Conservation (phyloP, 2,888 invertebrate genomes). For the Leptothorax acervorum region DNA sequence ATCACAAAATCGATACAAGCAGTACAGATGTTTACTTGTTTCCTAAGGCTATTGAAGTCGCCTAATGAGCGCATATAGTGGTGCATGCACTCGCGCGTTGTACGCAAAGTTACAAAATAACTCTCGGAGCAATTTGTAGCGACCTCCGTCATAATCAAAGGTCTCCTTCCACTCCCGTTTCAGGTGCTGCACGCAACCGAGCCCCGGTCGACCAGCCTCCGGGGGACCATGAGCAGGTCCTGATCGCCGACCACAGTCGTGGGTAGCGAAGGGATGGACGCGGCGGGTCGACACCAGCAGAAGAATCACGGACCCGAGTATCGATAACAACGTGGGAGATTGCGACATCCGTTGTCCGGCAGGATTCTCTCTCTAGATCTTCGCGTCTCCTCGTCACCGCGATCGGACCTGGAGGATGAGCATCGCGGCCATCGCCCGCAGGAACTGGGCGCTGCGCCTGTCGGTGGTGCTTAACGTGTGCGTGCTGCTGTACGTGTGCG, state of each 20-base stretch:
- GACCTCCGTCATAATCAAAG: slow-evolving; percentile 14
- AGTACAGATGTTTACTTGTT: background rate
- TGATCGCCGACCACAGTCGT: slow-evolving; percentile 59
- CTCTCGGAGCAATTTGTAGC: background rate
- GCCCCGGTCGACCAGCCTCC: slow-evolving; percentile 6
- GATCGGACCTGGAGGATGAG: slow-evolving; percentile 71
- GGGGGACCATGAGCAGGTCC: slow-evolving; percentile 57
- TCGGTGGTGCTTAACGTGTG: slow-evolving; percentile 92
- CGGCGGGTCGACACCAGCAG: slow-evolving; percentile 20
- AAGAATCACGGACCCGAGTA: background rate
- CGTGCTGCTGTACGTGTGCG: slow-evolving; percentile 90
- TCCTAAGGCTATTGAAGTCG: background rate
- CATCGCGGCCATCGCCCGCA: slow-evolving; percentile 86
- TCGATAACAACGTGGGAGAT: background rate
- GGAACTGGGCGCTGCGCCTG: slow-evolving; percentile 91
- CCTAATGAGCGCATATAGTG: background rate
- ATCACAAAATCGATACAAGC: background rate
- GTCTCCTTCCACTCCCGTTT: slow-evolving; percentile 12
- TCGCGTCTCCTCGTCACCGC: background rate
- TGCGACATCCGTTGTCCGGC: background rate
- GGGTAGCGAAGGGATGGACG: slow-evolving; percentile 61
- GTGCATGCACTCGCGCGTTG: background rate
- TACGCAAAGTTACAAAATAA: background rate
- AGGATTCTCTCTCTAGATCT: background rate
- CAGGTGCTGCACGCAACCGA: slow-evolving; percentile 44